Percentiles rank a stretch among this genome's conserved stretches.
Conservation (phyloP, 2,888 invertebrate genomes). For the Gastracanthus pulcherrimus region DNA sequence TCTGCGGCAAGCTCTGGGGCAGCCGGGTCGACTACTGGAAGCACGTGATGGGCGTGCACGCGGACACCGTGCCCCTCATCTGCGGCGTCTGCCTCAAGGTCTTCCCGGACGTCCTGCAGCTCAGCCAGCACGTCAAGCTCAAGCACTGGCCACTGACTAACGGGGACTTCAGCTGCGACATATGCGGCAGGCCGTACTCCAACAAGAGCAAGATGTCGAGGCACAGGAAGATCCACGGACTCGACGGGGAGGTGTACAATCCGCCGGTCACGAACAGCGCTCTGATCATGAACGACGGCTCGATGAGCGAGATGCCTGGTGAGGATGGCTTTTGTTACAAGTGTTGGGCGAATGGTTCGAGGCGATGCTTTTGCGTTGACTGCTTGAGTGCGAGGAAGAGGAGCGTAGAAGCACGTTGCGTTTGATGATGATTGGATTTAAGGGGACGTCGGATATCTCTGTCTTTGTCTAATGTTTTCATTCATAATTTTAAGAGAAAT, state of each 20-base stretch:
- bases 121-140: conserved; percentile 76
- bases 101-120: conserved; percentile 75
- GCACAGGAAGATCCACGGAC: conserved; percentile 78
- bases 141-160: conserved; percentile 77
- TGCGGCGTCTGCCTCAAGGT: conserved; percentile 79
- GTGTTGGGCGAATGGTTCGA: no score
- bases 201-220: conserved; percentile 79
- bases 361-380: no score
- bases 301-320: conserved; percentile 39
- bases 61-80: conserved; percentile 77
- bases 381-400: no score
- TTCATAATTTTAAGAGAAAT: no score
- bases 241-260: conserved; percentile 65
- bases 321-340: conserved; percentile 1
- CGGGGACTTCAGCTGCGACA: conserved; percentile 78
- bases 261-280: conserved; percentile 40
- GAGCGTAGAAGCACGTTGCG: no score
- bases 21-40: conserved; percentile 79
- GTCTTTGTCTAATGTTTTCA: no score
- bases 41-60: conserved; percentile 79
- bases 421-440: no score
- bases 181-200: conserved; percentile 78
- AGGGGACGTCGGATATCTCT: no score
- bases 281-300: conserved; percentile 46
- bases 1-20: conserved; percentile 79